Base-by-base conservation (phyloP, 2,797 vertebrate genomes). In the Pseudomugil tenellus region DNA sequence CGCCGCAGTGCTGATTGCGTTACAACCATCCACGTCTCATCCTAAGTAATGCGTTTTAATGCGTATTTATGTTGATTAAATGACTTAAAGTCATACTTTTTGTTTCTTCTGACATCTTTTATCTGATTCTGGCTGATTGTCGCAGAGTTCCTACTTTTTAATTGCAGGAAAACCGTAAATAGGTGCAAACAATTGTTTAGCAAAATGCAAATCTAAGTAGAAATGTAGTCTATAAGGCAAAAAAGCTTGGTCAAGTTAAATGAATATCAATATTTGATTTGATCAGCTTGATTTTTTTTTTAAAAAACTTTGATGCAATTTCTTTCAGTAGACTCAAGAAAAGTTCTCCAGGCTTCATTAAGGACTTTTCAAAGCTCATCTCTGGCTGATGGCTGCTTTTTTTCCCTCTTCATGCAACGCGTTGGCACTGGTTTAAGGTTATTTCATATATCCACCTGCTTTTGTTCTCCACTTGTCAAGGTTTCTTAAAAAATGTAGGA, bases 51-150 rank as follows among this genome's bases (percentile, higher is more conserved):
- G 28, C 13, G 1, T 14, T 26, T 6, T 26, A 16, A 52, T 26
- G 23, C 13, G 49, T 25, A 11, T 52, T 25, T 16, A 8, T 52
- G 49, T 16, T 14, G 13, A 52, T 52, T 52, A 16, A 52, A 16
- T 28, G 7, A 13, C 23, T 7, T 26, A 3, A 48, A 23, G n/a
- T 34, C 52, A 46, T 26, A 49, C 26, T 31, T 34, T 39, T 28
- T 19, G 32, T 17, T 13, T 1, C 32, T 52, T 28, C 9, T 31
- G 37, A 32, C 72, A 58, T 34, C 16, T 21, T 67, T 37, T 1
- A 51, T 26, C 5, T 6, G 23, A 52, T 53, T 32, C 19, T 9
- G n/a, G 23, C n/a, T 26, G 25, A 67, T 77, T 61, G 48, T 48
- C 32, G 43, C 51, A 61, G n/a, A 57, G 60, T n/a, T 12, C 16